Evolutionary conservation across 1,140 invertebrate genomes (phyloP).

Genomic region (Drosophila lacertosa): DNA sequence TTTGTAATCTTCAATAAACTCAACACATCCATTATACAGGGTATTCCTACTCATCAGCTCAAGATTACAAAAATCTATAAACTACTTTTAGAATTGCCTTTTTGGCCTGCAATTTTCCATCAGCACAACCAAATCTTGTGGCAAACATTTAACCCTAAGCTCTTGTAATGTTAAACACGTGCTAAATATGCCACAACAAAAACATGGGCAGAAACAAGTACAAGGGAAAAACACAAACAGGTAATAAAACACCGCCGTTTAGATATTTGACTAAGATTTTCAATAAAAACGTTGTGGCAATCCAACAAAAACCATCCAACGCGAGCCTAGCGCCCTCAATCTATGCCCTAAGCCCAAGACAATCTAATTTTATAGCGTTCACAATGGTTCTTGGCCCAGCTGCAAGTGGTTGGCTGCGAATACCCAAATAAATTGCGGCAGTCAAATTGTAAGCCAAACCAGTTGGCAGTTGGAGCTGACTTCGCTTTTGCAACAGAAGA

Average conservation of each 20-base stretch:
- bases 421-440: conserved; percentile 73
- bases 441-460: conserved; percentile 67
- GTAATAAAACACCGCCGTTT: conserved; percentile 78
- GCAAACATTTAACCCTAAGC: conserved; percentile 16
- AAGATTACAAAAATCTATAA: background rate
- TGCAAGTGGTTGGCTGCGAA: conserved; percentile 17
- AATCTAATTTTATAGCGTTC: conserved; percentile 74
- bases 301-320: conserved; percentile 43
- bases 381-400: conserved; percentile 24
- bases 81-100: background rate
- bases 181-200: conserved; percentile 48
- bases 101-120: background rate
- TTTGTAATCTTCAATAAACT: too few species aligned
- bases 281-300: conserved; percentile 68
- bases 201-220: conserved; percentile 1
- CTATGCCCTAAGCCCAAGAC: conserved; percentile 70
- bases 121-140: background rate
- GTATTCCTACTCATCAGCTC: background rate
- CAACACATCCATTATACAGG: background rate
- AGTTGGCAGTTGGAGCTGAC: background rate
- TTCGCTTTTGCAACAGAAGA: too few species aligned
- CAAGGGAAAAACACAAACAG: conserved; percentile 46
- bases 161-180: conserved; percentile 53
- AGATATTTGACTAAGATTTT: conserved; percentile 78
- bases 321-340: conserved; percentile 43